phyloP scores from a whole-genome alignment of 2,797 vertebrate genomes.

The Acanthurus leucopareius region DNA sequence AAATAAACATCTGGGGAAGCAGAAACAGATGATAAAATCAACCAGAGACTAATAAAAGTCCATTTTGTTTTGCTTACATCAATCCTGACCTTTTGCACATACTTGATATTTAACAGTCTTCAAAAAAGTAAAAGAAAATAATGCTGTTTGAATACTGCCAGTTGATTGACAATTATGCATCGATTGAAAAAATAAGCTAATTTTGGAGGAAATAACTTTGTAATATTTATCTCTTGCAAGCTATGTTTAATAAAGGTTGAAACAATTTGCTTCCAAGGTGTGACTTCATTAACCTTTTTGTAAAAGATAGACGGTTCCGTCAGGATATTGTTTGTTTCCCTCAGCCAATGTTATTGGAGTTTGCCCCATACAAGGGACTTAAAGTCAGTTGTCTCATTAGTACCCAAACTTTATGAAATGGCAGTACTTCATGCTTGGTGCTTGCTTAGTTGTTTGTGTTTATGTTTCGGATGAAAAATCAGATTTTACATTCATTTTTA shows the following conservation, averaged over 20 bases:
- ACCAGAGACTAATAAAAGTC: conserved; percentile 72
- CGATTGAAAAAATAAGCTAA: conserved; percentile 96
- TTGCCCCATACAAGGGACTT: no score
- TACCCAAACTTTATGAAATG: no score
- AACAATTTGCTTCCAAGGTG: conserved; percentile 91
- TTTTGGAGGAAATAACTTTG: conserved; percentile 99
- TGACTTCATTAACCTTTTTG: conserved; percentile 62
- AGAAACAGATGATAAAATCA: conserved; percentile 67
- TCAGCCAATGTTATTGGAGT: no score
- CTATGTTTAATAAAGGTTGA: conserved; percentile 99
- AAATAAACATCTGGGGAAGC: conserved; percentile 69
- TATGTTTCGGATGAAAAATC: background rate
- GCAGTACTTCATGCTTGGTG: background rate
- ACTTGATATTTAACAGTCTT: conserved; percentile 95
- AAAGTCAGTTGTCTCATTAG: no score
- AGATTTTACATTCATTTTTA: background rate
- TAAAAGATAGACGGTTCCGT: background rate
- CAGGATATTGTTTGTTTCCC: no score
- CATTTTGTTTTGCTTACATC: conserved; percentile 84
- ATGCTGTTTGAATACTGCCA: conserved; percentile 95
- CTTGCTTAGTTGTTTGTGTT: background rate
- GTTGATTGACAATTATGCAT: conserved; percentile 93
- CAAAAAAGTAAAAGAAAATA: conserved; percentile 87
- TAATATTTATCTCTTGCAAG: conserved; percentile 99
- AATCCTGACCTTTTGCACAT: conserved; percentile 94